Percentiles rank a stretch among this genome's conserved stretches.
Evolutionary conservation across 2,888 invertebrate genomes (phyloP).

Genomic region (Mystacides longicornis): DNA sequence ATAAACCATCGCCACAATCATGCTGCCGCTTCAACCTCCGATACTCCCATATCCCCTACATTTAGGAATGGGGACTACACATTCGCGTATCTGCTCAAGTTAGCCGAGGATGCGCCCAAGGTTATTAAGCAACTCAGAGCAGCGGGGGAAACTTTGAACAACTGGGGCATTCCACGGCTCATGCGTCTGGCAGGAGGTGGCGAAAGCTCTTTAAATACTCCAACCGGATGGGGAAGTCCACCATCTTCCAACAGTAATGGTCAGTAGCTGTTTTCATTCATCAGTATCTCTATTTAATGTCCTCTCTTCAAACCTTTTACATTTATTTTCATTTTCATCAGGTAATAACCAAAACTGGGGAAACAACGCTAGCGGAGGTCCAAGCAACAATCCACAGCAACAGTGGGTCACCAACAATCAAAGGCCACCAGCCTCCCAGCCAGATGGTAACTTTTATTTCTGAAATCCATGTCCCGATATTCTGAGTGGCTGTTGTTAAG

Average conservation of each 20-base stretch:
- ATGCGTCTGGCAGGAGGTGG: constrained; percentile 70
- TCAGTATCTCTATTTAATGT: background rate
- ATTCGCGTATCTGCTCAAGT: constrained; percentile 43
- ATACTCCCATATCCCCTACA: no score
- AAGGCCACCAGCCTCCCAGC: constrained; percentile 47
- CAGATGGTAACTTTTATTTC: constrained; percentile 45
- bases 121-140: constrained; percentile 28
- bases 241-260: constrained; percentile 57
- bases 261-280: constrained; percentile 27
- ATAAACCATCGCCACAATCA: background rate
- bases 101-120: constrained; percentile 30
- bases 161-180: constrained; percentile 56
- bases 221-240: constrained; percentile 72
- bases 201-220: constrained; percentile 72
- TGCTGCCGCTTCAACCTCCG: no score
- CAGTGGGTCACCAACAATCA: constrained; percentile 46
- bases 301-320: background rate
- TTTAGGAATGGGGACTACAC: constrained; percentile 48
- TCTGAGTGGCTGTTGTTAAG: background rate
- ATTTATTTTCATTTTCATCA: constrained; percentile 4
- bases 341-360: constrained; percentile 26
- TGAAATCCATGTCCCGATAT: background rate
- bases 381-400: constrained; percentile 37
- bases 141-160: constrained; percentile 32
- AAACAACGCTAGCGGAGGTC: constrained; percentile 41